Base-by-base conservation (phyloP, 2,113 vertebrate genomes). In the Grantiella picta region DNA sequence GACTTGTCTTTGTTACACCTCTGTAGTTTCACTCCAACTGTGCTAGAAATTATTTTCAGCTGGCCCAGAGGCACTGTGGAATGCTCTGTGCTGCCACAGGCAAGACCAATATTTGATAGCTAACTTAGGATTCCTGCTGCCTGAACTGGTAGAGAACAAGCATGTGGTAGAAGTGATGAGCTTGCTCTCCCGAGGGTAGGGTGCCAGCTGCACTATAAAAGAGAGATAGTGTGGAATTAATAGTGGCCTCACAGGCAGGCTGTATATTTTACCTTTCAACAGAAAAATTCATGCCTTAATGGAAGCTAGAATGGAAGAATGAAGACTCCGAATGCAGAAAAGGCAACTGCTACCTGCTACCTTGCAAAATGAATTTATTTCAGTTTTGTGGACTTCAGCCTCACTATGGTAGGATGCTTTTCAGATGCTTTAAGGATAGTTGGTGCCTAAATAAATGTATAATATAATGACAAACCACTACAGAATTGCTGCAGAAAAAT, bases 141-240 rank as follows among this genome's bases (percentile, higher is more conserved):
- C 96, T 96, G 91, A 95, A 70, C 92, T 96, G 94, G 96, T 96
- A 94, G 91, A 95, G 91, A 96, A 94, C 93, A 97, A 96, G 97
- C 94, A 96, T 91, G 92, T 90, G 94, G 94, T 85, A 95, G 94
- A 97, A 96, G 94, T 82, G 90, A 97, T 96, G 96, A 97, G 91
- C 80, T 95, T 93, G 92, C 95, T 95, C 95, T 97, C 96, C 95
- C 9, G 81, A 91, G 97, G 96, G 95, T 87, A 97, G 71, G 96
- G 95, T 96, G 95, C 94, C 96, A 97, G 97, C 97, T 97, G 97
- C 88, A 96, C 91, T 95, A 92, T 96, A 91, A 88, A 93, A 94
- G 64, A 96, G 86, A 97, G 92, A 93, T 81, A 97, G 96, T 92
- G 94, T 95, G 95, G 97, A 97, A 96, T 97, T 97, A 97, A 97